Evolutionary conservation across 2,113 vertebrate genomes (phyloP).

Genomic region (Chiloscyllium plagiosum): DNA sequence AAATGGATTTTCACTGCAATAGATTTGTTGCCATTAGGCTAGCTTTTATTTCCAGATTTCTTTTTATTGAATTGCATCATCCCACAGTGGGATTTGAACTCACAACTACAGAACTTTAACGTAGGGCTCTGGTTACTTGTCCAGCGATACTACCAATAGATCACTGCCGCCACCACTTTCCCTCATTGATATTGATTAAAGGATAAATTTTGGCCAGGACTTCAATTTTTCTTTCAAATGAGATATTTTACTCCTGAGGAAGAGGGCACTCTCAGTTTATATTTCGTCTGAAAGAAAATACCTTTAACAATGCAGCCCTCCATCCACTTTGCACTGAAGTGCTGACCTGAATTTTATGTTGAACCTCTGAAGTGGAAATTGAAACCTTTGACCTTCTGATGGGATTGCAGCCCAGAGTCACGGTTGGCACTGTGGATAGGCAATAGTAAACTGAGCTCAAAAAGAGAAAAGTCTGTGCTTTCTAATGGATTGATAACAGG

Average conservation of each 20-base stretch:
- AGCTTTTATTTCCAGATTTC: too few relatives aligned
- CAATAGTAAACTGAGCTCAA: neutral
- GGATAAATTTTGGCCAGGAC: neutral
- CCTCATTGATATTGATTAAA: neutral
- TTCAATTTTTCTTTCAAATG: neutral
- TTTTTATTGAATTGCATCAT: too few relatives aligned
- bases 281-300: neutral
- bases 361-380: neutral
- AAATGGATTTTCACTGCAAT: too few relatives aligned
- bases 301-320: neutral
- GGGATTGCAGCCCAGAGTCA: neutral
- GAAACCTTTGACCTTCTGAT: neutral
- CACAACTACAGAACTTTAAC: too few relatives aligned
- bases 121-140: too few relatives aligned
- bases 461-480: neutral
- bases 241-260: neutral
- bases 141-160: too few relatives aligned
- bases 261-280: neutral
- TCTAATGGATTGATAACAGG: neutral
- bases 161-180: too few relatives aligned
- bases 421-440: neutral
- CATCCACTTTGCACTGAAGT: neutral
- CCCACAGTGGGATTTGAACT: too few relatives aligned
- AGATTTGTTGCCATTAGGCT: too few relatives aligned
- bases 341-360: neutral